phyloP scores from a whole-genome alignment of 1,140 invertebrate genomes.

The Leptopilina boulardi region DNA sequence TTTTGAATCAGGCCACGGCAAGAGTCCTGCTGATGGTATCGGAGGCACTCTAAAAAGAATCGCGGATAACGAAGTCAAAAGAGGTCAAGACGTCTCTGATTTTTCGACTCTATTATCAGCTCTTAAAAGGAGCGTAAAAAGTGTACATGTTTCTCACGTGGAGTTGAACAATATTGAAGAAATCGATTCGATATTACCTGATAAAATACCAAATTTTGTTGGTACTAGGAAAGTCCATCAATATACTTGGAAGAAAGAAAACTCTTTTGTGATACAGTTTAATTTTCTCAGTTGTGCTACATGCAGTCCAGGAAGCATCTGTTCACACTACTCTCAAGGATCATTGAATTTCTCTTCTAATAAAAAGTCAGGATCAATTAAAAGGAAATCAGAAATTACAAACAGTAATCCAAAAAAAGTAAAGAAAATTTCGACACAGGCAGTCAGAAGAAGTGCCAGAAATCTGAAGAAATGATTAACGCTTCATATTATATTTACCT shows the following conservation, averaged over 20 bases:
- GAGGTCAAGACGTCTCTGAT: conserved; percentile 44
- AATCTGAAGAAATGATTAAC: background rate
- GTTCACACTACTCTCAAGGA: background rate
- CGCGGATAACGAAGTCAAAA: conserved; percentile 45
- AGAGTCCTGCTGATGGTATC: conserved; percentile 54
- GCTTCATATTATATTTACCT: too few species aligned
- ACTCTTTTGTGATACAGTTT: conserved; percentile 21
- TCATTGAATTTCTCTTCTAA: background rate
- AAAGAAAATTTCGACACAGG: background rate
- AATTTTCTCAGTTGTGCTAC: conserved; percentile 36
- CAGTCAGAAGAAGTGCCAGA: background rate
- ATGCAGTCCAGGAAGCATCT: background rate
- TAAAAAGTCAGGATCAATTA: background rate
- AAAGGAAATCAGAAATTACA: background rate
- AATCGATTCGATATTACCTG: conserved; percentile 18
- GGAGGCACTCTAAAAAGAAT: conserved; percentile 51
- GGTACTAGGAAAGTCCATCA: background rate
- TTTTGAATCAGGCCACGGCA: conserved; percentile 53
- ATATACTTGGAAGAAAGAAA: background rate
- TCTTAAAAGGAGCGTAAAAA: background rate
- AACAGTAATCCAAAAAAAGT: background rate
- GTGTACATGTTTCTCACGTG: background rate
- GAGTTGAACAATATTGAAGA: background rate
- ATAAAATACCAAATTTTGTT: background rate
- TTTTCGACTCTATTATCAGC: background rate